A percentile compares a stretch with the other conserved stretches of the same genome.
These are phyloP conservation scores for Reticulitermes lucifugus DNA, from an alignment of 2,888 invertebrate species.

Conservation along the genomic window DNA sequence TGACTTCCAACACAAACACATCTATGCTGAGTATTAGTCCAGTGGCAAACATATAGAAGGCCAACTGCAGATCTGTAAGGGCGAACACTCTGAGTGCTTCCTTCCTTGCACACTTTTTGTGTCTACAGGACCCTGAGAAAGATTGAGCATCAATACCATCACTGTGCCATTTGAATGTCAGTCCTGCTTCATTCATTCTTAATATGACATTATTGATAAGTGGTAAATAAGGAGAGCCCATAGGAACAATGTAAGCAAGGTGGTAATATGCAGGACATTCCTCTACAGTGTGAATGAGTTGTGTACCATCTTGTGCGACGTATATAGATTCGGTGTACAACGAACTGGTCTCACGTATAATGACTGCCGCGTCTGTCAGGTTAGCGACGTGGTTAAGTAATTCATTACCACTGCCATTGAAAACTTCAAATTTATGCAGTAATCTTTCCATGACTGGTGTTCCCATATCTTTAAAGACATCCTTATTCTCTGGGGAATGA, in stretches of 20 bases:
- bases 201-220: conserved; percentile 60
- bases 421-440: conserved; percentile 10
- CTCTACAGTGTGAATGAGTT: conserved; percentile 63
- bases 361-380: conserved; percentile 11
- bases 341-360: conserved; percentile 27
- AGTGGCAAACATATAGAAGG: not conserved
- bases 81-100: conserved; percentile 25
- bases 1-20: not conserved
- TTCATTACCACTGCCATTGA: conserved; percentile 10
- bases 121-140: not conserved
- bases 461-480: conserved; percentile 59
- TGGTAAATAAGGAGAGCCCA: conserved; percentile 62
- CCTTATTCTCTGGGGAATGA: conserved; percentile 58
- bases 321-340: not conserved
- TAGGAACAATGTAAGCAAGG: conserved; percentile 63
- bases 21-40: conserved; percentile 18
- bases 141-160: conserved; percentile 54
- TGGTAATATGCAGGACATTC: conserved; percentile 64
- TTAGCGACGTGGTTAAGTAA: conserved; percentile 19
- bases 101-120: not conserved
- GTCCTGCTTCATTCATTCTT: conserved; percentile 61
- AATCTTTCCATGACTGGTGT: not conserved
- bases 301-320: conserved; percentile 56
- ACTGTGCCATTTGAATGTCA: conserved; percentile 62
- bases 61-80: conserved; percentile 19